Evolutionary conservation across 2,888 invertebrate genomes (phyloP), one percentile per base, ranked within the genome.

Genomic region (Tachina fera): DNA sequence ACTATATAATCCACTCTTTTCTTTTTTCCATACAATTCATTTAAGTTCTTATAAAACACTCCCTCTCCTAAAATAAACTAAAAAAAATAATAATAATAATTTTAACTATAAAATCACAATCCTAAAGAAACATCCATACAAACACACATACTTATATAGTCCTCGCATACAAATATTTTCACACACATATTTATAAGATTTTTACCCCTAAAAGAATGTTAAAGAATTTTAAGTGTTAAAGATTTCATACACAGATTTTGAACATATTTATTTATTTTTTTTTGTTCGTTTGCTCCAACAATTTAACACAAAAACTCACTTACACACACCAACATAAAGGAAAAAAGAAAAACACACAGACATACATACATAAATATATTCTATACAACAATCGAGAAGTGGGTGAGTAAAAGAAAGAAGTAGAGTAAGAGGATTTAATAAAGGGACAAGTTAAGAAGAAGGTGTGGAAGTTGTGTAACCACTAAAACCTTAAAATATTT

Each of bases 221-320:
- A 16, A 86, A 83, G 82, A 86, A 83, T 86, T 78, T 86, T 76
- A 76, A 86, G 82, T 86, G 85, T 82, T 76, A 86, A 85, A 79
- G 82, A 83, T 83, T 82, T 79, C 71, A 86, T 86, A 71, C 82
- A 86, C 71, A 79, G 85, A 86, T 86, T 86, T 86, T 53, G 31
- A 45, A 58, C 72, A 78, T 3, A 16, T 9, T 61, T 78, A 43
- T 76, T 75, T n/a, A n/a, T n/a, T 83, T 31, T 31, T 31, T 31
- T 31, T 31, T 31, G 5, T 6, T 6, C 31, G 31, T 31, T 65
- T 56, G 56, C 65, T 77, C 51, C 53, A 65, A 58, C 76, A 83
- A 58, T 13, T 83, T 76, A 65, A 58, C 58, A 58, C 76, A 65
- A 63, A 60, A 67, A 80, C 51, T 80, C 67, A 72, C 74, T 60